These are phyloP conservation scores for Selene dorsalis DNA, from an alignment of 2,797 vertebrate species.

Conservation along the genomic window DNA sequence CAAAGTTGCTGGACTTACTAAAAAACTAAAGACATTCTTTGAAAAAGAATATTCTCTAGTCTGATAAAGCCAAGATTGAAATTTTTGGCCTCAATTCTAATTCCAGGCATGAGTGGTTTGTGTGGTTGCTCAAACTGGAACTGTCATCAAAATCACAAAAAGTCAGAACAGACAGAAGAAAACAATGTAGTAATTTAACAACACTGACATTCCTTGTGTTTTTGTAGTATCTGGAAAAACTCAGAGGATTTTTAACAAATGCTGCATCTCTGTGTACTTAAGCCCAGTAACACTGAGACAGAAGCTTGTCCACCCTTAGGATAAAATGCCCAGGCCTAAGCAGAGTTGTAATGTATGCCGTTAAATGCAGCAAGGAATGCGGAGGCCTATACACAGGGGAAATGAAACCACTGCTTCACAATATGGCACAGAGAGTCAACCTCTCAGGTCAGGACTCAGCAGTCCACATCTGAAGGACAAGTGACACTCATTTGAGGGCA, in stretches of 20 bases:
- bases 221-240: neutral
- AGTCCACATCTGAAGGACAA: too few species aligned
- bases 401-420: neutral
- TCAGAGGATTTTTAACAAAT: neutral
- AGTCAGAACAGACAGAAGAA: neutral
- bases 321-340: neutral
- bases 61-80: neutral
- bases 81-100: neutral
- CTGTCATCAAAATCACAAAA: neutral
- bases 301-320: neutral
- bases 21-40: neutral
- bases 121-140: neutral
- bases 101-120: neutral
- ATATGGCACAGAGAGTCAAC: too few species aligned
- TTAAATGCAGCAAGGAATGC: too few species aligned
- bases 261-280: too few species aligned
- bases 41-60: neutral
- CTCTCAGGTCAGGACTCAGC: neutral
- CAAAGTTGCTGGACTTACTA: neutral
- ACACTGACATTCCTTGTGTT: neutral
- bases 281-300: too few species aligned
- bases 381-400: too few species aligned
- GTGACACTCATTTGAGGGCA: too few species aligned
- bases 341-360: neutral
- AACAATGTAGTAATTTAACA: neutral